These are phyloP conservation scores for Chiroxiphia lanceolata DNA, from an alignment of 2,797 vertebrate species.

Conservation along the genomic window DNA sequence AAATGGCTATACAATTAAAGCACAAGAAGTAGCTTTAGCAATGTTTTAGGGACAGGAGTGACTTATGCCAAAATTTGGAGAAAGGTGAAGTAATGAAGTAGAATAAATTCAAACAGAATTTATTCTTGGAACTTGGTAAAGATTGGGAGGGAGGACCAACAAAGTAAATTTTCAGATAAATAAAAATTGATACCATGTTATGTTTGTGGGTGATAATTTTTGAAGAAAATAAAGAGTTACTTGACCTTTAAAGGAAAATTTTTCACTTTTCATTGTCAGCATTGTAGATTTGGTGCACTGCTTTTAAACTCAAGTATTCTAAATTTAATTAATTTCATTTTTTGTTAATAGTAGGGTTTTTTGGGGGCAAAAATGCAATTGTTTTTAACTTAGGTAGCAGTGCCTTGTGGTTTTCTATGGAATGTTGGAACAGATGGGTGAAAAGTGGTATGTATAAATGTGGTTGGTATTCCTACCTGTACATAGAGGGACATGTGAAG, in stretches of 20 bases:
- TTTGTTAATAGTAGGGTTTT: neutral
- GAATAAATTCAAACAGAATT: neutral
- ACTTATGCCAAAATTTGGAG: neutral
- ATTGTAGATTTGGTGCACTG: neutral
- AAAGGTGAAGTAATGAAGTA: neutral
- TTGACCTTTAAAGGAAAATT: neutral
- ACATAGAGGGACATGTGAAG: neutral
- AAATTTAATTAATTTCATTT: neutral
- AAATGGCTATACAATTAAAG: neutral
- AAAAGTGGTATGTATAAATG: fast-evolving
- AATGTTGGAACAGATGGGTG: neutral
- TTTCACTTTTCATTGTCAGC: neutral
- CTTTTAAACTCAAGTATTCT: neutral
- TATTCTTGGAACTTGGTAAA: neutral
- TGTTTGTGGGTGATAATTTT: neutral
- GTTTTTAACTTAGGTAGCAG: neutral
- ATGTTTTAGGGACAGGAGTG: neutral
- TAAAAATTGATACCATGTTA: neutral
- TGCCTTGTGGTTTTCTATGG: neutral
- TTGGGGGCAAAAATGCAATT: fast-evolving
- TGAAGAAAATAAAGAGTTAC: neutral
- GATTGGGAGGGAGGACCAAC: neutral
- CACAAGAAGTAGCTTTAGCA: neutral
- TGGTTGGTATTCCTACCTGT: neutral
- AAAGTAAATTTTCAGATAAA: neutral